Conservation (phyloP, 92 coral and sea anemone genomes). For the Galaxea fascicularis region DNA sequence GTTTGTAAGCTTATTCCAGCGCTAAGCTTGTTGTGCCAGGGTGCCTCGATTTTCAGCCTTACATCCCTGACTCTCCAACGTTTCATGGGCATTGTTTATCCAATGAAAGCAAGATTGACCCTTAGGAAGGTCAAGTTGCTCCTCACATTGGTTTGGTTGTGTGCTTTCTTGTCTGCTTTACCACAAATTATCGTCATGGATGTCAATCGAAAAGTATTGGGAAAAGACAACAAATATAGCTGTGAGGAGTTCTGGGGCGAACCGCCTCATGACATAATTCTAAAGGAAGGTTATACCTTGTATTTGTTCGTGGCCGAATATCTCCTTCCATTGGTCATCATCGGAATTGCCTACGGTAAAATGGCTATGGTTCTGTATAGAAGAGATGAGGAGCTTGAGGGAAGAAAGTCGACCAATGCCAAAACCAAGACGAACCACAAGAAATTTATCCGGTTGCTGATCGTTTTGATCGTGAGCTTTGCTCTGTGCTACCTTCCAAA, state of each 20-base stretch:
- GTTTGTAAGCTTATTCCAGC: conserved; percentile 89
- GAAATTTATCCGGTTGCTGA: conserved; percentile 86
- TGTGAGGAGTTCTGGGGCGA: conserved; percentile 84
- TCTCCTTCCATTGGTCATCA: conserved; percentile 75
- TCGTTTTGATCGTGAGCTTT: conserved; percentile 88
- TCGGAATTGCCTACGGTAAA: conserved; percentile 80
- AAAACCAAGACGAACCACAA: conserved; percentile 81
- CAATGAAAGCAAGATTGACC: conserved; percentile 87
- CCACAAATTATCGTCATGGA: conserved; percentile 75
- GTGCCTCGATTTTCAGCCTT: conserved; percentile 85
- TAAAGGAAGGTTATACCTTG: conserved; percentile 79
- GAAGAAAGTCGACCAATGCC: conserved; percentile 66
- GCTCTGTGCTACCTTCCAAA: conserved; percentile 95
- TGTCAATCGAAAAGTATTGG: conserved; percentile 56
- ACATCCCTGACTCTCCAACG: conserved; percentile 88
- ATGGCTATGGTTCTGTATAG: conserved; percentile 83
- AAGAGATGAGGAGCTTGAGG: conserved; percentile 76
- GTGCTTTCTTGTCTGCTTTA: conserved; percentile 79
- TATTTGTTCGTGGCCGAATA: conserved; percentile 82
- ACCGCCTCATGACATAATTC: conserved; percentile 29
- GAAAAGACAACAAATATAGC: conserved; percentile 76
- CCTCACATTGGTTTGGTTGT: conserved; percentile 78
- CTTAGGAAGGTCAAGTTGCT: conserved; percentile 78
- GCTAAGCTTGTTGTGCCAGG: conserved; percentile 78
- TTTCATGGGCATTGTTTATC: conserved; percentile 87